Base-by-base conservation (phyloP, 2,113 vertebrate species). In the Planiliza haematocheilus region DNA sequence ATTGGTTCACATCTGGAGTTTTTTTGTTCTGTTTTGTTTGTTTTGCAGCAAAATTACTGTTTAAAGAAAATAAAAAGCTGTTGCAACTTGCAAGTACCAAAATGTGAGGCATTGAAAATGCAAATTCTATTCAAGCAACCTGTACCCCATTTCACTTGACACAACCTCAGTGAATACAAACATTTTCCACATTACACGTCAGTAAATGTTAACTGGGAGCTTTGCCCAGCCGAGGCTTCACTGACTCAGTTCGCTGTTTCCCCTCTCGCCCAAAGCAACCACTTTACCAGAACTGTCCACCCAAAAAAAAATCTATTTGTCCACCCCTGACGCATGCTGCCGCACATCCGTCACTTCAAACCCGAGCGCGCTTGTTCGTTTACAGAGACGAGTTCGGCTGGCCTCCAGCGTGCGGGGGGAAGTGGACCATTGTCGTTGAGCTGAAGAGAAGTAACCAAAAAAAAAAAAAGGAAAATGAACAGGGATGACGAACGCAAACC, bases 241-340 rank as follows among this genome's bases (percentile, higher is more conserved):
- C 58, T 83, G 84, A 82, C 74, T 74, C 48, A 79, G 82, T 65
- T 77, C 53, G 59, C 13, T 30, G 39, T 70, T 72, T 56, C 50
- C 43, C 66, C 60, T 70, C 64, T 71, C 20, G 75, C 75, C 77
- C 79, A 83, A 86, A 79, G 83, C 79, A 81, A 67, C 79, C 75
- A 38, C 68, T 77, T 72, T 45, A 77, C 70, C 81, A 84, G 72
- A 87, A 79, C 82, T 76, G 84, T 73, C 77, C 82, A 81, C 67
- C 81, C 64, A 36, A 45, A 86, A 45, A n/a, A 89, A 91, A 92
- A 89, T 87, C 79, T 88, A 79, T 90, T 87, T 89, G 84, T 88
- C 81, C 74, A 75, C 74, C 81, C 70, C 74, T 73, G 85, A 80
- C 46, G 41, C 12, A 6, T 73, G 61, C 70, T 79, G 61, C 70